Evolutionary conservation across 2,797 vertebrate species (phyloP).

Genomic region (Clamator glandarius): DNA sequence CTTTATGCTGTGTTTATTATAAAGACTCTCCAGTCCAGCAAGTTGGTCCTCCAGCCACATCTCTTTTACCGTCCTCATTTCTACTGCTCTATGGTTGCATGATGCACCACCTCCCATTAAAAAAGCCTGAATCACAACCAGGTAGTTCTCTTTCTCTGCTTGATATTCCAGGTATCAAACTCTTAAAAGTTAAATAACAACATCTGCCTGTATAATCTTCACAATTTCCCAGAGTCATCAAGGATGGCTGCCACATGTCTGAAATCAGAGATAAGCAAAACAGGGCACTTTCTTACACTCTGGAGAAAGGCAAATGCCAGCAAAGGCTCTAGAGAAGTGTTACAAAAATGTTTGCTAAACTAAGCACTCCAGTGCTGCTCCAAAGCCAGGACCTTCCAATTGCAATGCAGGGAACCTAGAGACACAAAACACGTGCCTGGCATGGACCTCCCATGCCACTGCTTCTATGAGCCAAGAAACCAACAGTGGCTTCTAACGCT

Average conservation of each 20-base stretch:
- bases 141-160: background rate
- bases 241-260: slow-evolving; percentile 38
- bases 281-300: background rate
- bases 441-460: background rate
- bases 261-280: slow-evolving; percentile 16
- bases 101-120: background rate
- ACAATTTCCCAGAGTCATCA: background rate
- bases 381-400: background rate
- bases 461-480: background rate
- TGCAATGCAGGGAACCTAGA: background rate
- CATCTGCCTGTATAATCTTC: background rate
- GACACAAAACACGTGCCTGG: slow-evolving; percentile 14
- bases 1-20: background rate
- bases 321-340: background rate
- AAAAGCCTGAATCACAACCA: background rate
- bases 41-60: background rate
- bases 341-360: background rate
- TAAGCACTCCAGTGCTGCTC: background rate
- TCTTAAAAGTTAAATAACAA: slow-evolving; percentile 11
- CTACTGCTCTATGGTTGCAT: background rate
- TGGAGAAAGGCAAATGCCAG: background rate
- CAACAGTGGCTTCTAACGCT: background rate
- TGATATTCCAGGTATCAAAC: background rate
- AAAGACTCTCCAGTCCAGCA: background rate
- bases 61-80: background rate